These are phyloP conservation scores for Thermophis baileyi DNA, from an alignment of 2,113 vertebrate genomes.

Conservation along the genomic window DNA sequence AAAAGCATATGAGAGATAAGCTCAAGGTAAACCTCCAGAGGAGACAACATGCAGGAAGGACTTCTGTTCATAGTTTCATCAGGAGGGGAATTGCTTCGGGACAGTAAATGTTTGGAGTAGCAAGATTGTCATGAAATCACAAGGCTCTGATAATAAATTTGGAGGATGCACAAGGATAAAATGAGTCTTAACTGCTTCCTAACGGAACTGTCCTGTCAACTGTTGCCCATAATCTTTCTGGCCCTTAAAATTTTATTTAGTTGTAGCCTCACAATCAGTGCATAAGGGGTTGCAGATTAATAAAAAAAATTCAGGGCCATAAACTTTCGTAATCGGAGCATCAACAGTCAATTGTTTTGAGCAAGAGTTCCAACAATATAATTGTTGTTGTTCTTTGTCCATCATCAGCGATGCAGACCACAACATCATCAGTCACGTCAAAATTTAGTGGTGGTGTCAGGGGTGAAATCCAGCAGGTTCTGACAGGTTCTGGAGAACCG, in stretches of 20 bases:
- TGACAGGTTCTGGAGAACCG: too few relatives aligned
- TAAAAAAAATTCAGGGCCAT: not conserved
- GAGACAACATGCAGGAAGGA: not conserved
- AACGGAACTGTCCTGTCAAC: not conserved
- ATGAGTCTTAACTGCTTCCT: not conserved
- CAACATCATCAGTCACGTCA: not conserved
- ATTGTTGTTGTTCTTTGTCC: not conserved
- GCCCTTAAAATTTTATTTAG: not conserved
- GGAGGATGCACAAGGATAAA: not conserved
- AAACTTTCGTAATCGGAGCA: not conserved
- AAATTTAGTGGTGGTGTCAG: not conserved
- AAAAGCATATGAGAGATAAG: slow-evolving; percentile 9
- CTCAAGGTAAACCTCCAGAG: not conserved
- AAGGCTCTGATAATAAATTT: not conserved
- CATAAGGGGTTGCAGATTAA: not conserved
- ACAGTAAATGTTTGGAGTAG: not conserved
- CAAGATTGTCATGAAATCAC: not conserved
- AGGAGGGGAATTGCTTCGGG: not conserved
- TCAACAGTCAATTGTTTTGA: not conserved
- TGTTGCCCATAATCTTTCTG: not conserved
- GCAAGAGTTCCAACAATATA: not conserved
- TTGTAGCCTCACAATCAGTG: not conserved
- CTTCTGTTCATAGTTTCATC: not conserved
- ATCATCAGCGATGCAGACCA: not conserved
- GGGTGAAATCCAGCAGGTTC: too few relatives aligned